phyloP scores from a whole-genome alignment of 2,797 vertebrate species.

The Meriones psammophilus region DNA sequence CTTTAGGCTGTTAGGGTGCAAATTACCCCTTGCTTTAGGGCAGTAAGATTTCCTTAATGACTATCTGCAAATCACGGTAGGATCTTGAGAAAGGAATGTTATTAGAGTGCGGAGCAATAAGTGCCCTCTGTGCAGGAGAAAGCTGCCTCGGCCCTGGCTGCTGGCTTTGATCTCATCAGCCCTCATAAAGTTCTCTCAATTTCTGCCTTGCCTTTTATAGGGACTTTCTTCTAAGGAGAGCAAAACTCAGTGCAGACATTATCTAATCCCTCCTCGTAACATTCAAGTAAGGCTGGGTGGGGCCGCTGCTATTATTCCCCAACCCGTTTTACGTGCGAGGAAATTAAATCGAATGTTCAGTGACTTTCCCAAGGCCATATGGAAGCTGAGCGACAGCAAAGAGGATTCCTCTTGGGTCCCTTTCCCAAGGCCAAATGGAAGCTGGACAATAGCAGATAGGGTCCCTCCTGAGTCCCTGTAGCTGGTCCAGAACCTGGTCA shows the following conservation, averaged over 20 bases:
- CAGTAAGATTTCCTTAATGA: conserved; percentile 82
- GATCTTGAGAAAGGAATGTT: conserved; percentile 75
- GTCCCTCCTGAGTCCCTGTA: conserved; percentile 15
- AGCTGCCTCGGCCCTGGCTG: conserved; percentile 62
- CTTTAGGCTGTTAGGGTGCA: conserved; percentile 74
- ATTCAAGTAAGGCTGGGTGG: conserved; percentile 64
- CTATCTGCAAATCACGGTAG: conserved; percentile 77
- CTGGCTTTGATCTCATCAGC: conserved; percentile 82
- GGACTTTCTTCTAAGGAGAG: conserved; percentile 81
- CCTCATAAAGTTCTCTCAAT: conserved; percentile 74
- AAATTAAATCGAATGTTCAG: conserved; percentile 73
- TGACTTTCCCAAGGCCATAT: conserved; percentile 78
- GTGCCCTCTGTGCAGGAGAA: conserved; percentile 37
- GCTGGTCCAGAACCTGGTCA: neutral
- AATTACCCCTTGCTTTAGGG: conserved; percentile 76
- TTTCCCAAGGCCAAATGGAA: conserved; percentile 79
- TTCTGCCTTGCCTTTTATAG: conserved; percentile 77
- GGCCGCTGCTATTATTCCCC: conserved; percentile 62
- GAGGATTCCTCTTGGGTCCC: conserved; percentile 11
- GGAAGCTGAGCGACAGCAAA: conserved; percentile 44
- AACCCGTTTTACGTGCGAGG: conserved; percentile 68
- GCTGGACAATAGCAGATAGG: conserved; percentile 26
- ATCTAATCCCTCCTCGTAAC: conserved; percentile 81
- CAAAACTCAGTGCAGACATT: conserved; percentile 81
- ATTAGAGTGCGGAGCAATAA: conserved; percentile 68